Evolutionary conservation across 2,113 vertebrate genomes (phyloP).

Genomic region (Platycercus adscitus): DNA sequence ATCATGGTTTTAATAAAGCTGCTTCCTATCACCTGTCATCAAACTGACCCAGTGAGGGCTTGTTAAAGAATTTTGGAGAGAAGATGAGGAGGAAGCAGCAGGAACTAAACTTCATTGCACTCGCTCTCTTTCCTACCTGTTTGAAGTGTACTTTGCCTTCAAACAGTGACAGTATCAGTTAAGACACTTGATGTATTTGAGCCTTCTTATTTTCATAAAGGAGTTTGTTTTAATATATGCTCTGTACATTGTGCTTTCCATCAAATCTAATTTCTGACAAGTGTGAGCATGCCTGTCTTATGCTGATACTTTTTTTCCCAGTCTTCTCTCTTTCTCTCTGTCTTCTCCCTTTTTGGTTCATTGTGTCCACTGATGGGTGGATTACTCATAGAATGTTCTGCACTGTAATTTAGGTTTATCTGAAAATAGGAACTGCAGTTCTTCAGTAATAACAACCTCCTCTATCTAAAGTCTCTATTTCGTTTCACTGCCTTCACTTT

Average conservation of each 20-base stretch:
- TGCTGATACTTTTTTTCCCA: not conserved
- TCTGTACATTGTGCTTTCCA: slow-evolving; percentile 36
- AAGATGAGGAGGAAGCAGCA: not conserved
- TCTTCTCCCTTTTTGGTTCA: not conserved
- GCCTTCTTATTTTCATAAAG: slow-evolving; percentile 24
- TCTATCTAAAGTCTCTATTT: slow-evolving; percentile 34
- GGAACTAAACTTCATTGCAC: not conserved
- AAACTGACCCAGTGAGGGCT: not conserved
- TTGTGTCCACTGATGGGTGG: not conserved
- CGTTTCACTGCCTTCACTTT: slow-evolving; percentile 35
- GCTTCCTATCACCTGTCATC: not conserved
- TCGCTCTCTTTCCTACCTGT: not conserved
- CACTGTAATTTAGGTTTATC: slow-evolving; percentile 36
- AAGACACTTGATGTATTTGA: slow-evolving; percentile 20
- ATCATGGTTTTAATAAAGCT: not conserved
- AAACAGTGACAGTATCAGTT: slow-evolving; percentile 29
- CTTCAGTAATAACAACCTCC: slow-evolving; percentile 19
- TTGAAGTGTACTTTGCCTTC: slow-evolving; percentile 10
- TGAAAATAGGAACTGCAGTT: slow-evolving; percentile 38
- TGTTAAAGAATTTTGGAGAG: not conserved
- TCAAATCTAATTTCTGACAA: slow-evolving; percentile 43
- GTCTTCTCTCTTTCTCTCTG: not conserved
- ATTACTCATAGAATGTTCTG: not conserved
- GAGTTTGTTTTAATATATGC: slow-evolving; percentile 27
- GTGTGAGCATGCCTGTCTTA: slow-evolving; percentile 40